phyloP scores from a whole-genome alignment of 2,113 vertebrate genomes.

The Nestor notabilis region DNA sequence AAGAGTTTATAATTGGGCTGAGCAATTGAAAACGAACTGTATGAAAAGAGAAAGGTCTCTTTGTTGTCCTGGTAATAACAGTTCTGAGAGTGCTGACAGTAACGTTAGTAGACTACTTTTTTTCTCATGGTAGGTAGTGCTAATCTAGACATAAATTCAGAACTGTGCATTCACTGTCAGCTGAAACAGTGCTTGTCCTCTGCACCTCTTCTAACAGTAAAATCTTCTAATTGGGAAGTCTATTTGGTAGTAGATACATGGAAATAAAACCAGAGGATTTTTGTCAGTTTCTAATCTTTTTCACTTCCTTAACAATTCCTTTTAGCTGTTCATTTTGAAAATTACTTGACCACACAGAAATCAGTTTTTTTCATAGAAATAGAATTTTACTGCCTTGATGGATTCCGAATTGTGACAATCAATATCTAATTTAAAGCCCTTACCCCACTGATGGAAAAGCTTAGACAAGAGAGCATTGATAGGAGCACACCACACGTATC shows the following conservation, averaged over 20 bases:
- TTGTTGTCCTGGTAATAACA: conserved; percentile 13
- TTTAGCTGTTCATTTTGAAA: background rate
- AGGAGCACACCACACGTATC: background rate
- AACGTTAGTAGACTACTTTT: background rate
- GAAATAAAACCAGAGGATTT: background rate
- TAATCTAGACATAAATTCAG: background rate
- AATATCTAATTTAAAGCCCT: background rate
- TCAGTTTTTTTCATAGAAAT: background rate
- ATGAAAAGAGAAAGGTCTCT: conserved; percentile 40
- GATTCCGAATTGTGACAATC: background rate
- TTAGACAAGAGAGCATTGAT: background rate
- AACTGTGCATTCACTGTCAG: background rate
- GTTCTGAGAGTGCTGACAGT: background rate
- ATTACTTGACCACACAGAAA: background rate
- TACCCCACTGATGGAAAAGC: background rate
- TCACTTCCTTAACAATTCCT: background rate
- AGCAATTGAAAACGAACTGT: conserved; percentile 11
- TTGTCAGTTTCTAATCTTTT: background rate
- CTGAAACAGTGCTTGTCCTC: background rate
- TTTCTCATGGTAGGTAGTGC: background rate
- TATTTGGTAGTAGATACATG: background rate
- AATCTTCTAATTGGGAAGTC: background rate
- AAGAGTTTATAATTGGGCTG: conserved; percentile 37
- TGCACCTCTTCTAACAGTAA: background rate
- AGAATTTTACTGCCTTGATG: background rate